Conservation (phyloP, 1,140 invertebrate genomes). For the Magallana gigas region DNA sequence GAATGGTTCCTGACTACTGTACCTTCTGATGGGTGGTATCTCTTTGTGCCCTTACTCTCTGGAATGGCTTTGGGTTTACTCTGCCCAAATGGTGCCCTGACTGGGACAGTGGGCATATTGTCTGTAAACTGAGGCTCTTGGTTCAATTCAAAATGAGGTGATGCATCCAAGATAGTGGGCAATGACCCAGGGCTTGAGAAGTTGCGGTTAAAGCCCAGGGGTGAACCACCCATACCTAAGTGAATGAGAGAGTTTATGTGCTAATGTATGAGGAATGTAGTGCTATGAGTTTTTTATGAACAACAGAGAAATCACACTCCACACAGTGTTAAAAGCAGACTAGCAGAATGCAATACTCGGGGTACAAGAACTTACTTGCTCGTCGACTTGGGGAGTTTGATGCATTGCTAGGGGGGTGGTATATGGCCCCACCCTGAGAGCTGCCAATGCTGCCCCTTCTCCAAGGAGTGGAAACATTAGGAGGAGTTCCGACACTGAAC, state of each 20-base stretch:
- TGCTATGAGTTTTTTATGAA: not conserved
- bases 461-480: conserved; percentile 78
- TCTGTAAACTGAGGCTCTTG: conserved; percentile 41
- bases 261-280: not conserved
- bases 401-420: conserved; percentile 2
- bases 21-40: conserved; percentile 53
- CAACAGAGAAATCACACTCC: conserved; percentile 17
- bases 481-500: conserved; percentile 94
- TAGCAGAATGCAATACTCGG: conserved; percentile 5
- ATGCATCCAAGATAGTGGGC: conserved; percentile 83
- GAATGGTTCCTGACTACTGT: not conserved
- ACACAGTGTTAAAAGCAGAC: conserved; percentile 16
- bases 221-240: conserved; percentile 47
- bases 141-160: conserved; percentile 75
- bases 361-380: not conserved
- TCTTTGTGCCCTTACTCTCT: conserved; percentile 65
- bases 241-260: conserved; percentile 36
- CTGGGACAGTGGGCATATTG: conserved; percentile 53
- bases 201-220: not conserved
- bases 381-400: conserved; percentile 25
- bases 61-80: conserved; percentile 65
- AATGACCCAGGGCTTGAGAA: conserved; percentile 75
- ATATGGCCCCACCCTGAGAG: conserved; percentile 81
- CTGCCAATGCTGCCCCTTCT: conserved; percentile 85
- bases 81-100: conserved; percentile 82